These are phyloP conservation scores for Calliopum simillimum DNA, from an alignment of 2,888 invertebrate species.

Conservation along the genomic window DNA sequence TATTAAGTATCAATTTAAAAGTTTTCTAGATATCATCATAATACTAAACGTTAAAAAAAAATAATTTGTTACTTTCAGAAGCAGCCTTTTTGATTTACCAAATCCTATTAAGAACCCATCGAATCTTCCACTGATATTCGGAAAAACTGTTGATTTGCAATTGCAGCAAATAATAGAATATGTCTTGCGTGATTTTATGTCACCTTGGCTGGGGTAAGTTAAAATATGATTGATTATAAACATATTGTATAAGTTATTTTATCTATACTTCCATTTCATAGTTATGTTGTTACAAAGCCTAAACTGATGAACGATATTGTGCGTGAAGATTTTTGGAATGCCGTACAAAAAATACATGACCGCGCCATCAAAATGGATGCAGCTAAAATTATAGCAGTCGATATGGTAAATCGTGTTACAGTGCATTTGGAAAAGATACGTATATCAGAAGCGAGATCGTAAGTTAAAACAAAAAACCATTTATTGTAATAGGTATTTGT, in stretches of 20 bases:
- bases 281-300: slow-evolving; percentile 75
- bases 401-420: slow-evolving; percentile 83
- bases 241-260: not conserved
- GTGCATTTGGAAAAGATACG: slow-evolving; percentile 88
- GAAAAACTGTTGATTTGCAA: slow-evolving; percentile 85
- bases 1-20: too few species aligned
- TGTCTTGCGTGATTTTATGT: slow-evolving; percentile 82
- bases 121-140: slow-evolving; percentile 83
- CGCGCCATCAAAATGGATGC: slow-evolving; percentile 81
- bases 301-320: slow-evolving; percentile 75
- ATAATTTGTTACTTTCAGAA: slow-evolving; percentile 49
- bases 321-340: slow-evolving; percentile 86
- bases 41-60: not conserved
- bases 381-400: slow-evolving; percentile 84
- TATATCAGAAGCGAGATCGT: slow-evolving; percentile 80
- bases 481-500: not conserved
- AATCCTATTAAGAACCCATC: slow-evolving; percentile 67
- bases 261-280: slow-evolving; percentile 40
- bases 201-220: slow-evolving; percentile 75
- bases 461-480: slow-evolving; percentile 66
- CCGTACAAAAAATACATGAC: slow-evolving; percentile 80
- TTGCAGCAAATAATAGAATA: slow-evolving; percentile 86
- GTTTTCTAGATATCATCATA: not conserved
- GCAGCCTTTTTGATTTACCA: slow-evolving; percentile 65
- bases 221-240: slow-evolving; percentile 14